These are phyloP conservation scores for Phacellophora camtschatica DNA, from an alignment of 30 jellyfish, hydroid and myxozoan species.

Conservation along the genomic window DNA sequence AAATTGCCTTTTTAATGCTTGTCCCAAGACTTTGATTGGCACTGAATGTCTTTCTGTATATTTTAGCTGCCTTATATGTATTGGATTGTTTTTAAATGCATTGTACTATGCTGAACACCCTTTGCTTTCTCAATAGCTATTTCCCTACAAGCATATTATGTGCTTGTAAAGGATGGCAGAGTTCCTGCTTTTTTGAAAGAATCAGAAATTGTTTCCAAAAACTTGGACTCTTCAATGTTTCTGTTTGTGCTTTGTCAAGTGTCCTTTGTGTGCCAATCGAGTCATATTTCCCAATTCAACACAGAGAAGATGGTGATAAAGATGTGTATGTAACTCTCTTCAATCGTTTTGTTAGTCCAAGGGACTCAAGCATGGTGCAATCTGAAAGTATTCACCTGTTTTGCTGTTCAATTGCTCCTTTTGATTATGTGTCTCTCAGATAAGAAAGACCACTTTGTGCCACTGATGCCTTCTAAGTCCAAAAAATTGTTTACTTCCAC, in stretches of 20 bases:
- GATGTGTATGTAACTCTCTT: no score
- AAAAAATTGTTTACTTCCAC: no score
- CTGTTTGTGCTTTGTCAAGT: no score
- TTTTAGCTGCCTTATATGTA: not conserved
- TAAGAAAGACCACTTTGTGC: constrained; percentile 29
- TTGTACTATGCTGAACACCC: not conserved
- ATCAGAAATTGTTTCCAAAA: no score
- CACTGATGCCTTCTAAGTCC: not conserved
- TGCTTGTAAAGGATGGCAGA: not conserved
- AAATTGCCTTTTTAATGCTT: not conserved
- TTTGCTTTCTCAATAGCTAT: not conserved
- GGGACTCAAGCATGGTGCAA: no score
- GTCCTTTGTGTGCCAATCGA: no score
- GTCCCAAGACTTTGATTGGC: not conserved
- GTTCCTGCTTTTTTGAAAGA: not conserved
- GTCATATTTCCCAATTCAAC: no score
- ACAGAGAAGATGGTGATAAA: no score
- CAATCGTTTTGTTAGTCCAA: no score
- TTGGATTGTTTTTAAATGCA: not conserved
- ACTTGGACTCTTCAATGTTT: no score
- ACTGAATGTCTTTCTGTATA: not conserved
- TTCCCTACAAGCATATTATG: not conserved
- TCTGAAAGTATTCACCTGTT: not conserved
- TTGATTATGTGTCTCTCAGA: not conserved
- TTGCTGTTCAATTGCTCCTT: not conserved